Percentiles rank a stretch among this genome's conserved stretches.
These are phyloP conservation scores for Sinonovacula constricta DNA, from an alignment of 1,140 invertebrate species.

Conservation along the genomic window DNA sequence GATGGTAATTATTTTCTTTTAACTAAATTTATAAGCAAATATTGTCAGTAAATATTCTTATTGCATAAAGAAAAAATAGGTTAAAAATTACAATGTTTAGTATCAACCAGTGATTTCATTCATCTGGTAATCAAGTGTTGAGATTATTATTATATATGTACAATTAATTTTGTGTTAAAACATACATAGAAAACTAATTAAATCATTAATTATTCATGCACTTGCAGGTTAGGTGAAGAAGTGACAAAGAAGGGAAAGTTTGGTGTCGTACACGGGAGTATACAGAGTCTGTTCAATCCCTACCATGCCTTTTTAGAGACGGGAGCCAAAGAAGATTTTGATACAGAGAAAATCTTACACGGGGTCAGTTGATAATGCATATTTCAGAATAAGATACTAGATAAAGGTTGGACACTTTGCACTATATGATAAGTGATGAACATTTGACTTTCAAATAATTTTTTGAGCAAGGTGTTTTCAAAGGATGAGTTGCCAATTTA, in stretches of 20 bases:
- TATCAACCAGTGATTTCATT: neutral
- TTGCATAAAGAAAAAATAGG: neutral
- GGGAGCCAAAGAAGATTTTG: constrained; percentile 65
- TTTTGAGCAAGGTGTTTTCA: too few relatives aligned
- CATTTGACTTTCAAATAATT: too few relatives aligned
- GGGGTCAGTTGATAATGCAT: constrained; percentile 65
- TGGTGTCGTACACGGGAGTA: constrained; percentile 71
- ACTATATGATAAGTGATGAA: too few relatives aligned
- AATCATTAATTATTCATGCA: neutral
- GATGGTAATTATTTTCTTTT: constrained; percentile 63
- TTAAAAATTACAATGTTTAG: neutral
- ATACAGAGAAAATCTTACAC: constrained; percentile 64
- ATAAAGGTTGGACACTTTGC: too few relatives aligned
- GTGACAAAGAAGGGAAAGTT: constrained; percentile 71
- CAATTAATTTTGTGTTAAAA: too few relatives aligned
- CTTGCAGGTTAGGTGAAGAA: constrained; percentile 71
- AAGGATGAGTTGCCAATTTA: too few relatives aligned
- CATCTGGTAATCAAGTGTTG: neutral
- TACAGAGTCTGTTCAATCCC: constrained; percentile 66
- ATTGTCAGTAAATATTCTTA: too few relatives aligned
- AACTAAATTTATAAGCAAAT: too few relatives aligned
- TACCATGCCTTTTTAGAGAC: constrained; percentile 70
- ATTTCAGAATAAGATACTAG: neutral
- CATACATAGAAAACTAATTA: too few relatives aligned
- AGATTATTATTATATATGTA: neutral